Evolutionary conservation across 2,113 vertebrate species (phyloP).

Genomic region (Podiceps cristatus): DNA sequence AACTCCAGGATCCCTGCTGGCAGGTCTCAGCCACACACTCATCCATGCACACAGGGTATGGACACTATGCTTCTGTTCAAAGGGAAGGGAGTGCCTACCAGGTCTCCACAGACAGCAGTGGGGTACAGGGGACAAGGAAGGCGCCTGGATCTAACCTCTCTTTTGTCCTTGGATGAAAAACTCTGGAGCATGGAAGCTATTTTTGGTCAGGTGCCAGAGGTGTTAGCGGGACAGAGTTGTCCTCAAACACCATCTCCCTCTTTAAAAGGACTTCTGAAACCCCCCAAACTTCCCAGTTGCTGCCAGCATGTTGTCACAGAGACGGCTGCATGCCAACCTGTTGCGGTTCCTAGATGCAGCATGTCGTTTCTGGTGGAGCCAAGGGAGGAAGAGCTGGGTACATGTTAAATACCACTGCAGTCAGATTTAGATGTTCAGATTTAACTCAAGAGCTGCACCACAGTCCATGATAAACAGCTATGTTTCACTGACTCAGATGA

Average conservation of each 20-base stretch:
- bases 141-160: neutral
- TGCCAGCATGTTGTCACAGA: neutral
- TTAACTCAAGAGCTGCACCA: neutral
- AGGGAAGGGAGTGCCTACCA: neutral
- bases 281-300: neutral
- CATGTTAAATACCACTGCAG: neutral
- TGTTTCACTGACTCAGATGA: neutral
- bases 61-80: neutral
- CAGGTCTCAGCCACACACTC: neutral
- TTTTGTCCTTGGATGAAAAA: neutral
- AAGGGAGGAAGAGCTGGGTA: neutral
- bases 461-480: neutral
- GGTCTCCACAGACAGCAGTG: neutral
- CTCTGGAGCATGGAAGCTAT: neutral
- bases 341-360: neutral
- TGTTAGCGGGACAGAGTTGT: neutral
- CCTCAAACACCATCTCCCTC: neutral
- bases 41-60: fast-evolving
- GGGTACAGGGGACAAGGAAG: neutral
- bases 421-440: neutral
- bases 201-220: neutral
- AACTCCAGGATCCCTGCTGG: neutral
- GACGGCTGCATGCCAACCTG: neutral
- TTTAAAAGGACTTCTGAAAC: neutral
- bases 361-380: neutral